These are phyloP conservation scores for Meteorus colon DNA, from an alignment of 2,888 invertebrate species.

Conservation along the genomic window DNA sequence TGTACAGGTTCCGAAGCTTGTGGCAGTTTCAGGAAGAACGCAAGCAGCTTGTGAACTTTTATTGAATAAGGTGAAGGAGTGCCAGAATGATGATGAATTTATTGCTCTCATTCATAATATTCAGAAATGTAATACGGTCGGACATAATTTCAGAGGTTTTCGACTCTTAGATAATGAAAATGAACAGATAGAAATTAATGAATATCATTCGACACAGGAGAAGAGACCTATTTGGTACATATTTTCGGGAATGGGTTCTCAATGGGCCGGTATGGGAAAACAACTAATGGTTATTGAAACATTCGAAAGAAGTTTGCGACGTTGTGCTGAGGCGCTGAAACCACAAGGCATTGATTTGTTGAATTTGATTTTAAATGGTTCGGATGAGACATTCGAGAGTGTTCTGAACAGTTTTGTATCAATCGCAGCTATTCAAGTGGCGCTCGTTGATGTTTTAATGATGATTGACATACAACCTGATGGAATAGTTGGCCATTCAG, in stretches of 20 bases:
- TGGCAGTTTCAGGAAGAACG: constrained; percentile 89
- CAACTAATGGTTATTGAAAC: constrained; percentile 87
- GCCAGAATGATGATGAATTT: constrained; percentile 81
- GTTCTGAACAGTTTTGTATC: constrained; percentile 93
- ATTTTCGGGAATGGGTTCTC: constrained; percentile 98
- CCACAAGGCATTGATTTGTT: constrained; percentile 89
- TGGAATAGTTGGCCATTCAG: constrained; percentile 97
- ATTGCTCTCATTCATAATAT: constrained; percentile 85
- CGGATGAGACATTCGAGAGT: constrained; percentile 86
- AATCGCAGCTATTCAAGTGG: constrained; percentile 97
- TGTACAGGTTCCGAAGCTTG: constrained; percentile 78
- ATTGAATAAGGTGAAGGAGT: constrained; percentile 78
- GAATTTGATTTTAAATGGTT: constrained; percentile 84
- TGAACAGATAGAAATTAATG: constrained; percentile 75
- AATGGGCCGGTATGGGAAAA: constrained; percentile 97
- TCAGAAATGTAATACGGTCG: constrained; percentile 81
- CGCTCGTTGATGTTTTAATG: constrained; percentile 90
- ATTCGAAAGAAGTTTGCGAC: constrained; percentile 86
- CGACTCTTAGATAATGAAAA: constrained; percentile 79
- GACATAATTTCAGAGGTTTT: constrained; percentile 90
- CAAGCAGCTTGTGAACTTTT: constrained; percentile 83
- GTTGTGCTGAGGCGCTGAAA: constrained; percentile 84
- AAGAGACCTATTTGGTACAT: constrained; percentile 93
- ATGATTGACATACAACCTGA: constrained; percentile 88
- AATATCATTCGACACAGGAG: constrained; percentile 73